phyloP scores from a whole-genome alignment of 2,797 vertebrate species.

The Coccyzus lansbergi region DNA sequence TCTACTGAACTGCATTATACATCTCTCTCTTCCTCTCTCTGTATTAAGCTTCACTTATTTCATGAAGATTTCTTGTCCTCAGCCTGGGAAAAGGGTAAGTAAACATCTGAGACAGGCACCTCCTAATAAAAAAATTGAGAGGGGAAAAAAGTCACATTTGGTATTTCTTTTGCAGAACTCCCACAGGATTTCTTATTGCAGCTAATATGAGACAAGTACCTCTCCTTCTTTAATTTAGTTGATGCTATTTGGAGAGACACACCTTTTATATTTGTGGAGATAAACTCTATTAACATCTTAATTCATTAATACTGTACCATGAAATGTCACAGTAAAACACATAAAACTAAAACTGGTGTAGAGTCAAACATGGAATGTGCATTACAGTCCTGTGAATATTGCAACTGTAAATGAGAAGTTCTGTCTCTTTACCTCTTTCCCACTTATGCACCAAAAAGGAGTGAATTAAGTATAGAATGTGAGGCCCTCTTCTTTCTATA shows the following conservation, averaged over 20 bases:
- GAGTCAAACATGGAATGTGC: background rate
- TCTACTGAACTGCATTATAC: conserved; percentile 17
- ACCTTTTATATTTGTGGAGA: background rate
- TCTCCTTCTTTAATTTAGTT: background rate
- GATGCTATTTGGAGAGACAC: background rate
- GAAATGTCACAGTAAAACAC: background rate
- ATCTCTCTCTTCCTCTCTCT: background rate
- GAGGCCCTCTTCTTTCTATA: background rate
- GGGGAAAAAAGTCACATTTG: background rate
- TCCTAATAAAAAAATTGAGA: background rate
- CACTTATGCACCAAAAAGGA: background rate
- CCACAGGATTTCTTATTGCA: background rate
- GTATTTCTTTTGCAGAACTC: background rate
- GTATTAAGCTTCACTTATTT: conserved; percentile 27
- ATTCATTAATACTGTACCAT: background rate
- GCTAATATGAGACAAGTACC: background rate
- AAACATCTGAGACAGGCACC: background rate
- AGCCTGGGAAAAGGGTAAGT: conserved; percentile 13
- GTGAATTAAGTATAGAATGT: background rate
- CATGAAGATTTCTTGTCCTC: conserved; percentile 31
- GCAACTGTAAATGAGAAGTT: background rate
- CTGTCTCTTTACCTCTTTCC: background rate
- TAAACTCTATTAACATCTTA: background rate
- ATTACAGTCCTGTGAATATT: background rate
- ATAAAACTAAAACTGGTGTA: background rate